phyloP scores from a whole-genome alignment of 2,113 vertebrate genomes.

The Lasiurus cinereus region DNA sequence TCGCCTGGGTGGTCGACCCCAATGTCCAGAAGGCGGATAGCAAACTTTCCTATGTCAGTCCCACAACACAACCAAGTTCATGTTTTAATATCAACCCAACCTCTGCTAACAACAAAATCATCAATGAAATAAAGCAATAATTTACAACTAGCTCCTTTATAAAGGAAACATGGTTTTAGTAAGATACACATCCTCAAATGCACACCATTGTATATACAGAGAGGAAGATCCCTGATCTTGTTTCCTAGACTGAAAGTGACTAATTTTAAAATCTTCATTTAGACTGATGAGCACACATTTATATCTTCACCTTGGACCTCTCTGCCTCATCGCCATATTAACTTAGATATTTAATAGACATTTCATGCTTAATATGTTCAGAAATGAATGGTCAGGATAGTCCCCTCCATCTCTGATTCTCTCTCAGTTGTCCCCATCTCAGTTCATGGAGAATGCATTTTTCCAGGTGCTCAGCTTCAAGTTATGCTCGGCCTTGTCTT shows the following conservation, averaged over 20 bases:
- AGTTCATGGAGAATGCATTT: not conserved
- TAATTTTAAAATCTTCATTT: constrained; percentile 1
- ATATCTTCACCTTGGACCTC: not conserved
- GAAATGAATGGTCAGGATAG: not conserved
- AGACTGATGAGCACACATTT: not conserved
- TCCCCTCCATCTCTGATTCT: not conserved
- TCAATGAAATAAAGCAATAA: not conserved
- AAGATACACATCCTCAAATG: not conserved
- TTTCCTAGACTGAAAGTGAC: not conserved
- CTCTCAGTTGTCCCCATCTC: not conserved
- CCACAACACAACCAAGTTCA: not conserved
- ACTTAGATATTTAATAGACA: not conserved
- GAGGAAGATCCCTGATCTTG: not conserved
- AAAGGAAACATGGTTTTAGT: not conserved
- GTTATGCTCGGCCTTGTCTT: not conserved
- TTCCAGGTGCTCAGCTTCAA: not conserved
- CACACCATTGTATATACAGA: not conserved
- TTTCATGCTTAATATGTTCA: not conserved
- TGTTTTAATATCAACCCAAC: not conserved
- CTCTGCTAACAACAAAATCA: not conserved
- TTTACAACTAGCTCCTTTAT: not conserved
- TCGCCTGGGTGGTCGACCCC: not conserved
- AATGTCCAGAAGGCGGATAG: not conserved
- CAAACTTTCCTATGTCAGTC: constrained; percentile 6
- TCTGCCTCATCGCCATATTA: not conserved